Percentiles rank a stretch among this genome's conserved stretches.
These are phyloP conservation scores for Clarias magur DNA, from an alignment of 2,113 vertebrate genomes.

Conservation along the genomic window DNA sequence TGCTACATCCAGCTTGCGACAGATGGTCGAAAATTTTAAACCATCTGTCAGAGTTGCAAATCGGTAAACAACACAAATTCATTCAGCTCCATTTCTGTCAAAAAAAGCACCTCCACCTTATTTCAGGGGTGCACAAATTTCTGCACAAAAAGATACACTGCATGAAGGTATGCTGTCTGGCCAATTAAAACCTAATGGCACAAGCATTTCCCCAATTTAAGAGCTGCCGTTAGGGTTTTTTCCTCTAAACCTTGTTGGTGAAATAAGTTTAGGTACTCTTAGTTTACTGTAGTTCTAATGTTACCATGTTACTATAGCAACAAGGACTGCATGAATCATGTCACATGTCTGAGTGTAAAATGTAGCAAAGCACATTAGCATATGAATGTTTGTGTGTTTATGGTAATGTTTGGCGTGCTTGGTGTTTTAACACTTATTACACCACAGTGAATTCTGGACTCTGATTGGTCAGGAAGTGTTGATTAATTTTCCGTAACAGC, in stretches of 20 bases:
- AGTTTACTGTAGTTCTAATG: not conserved
- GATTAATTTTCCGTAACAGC: not conserved
- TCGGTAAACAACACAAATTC: not conserved
- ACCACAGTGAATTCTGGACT: not conserved
- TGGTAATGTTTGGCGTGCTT: too few relatives aligned
- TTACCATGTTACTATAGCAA: constrained; percentile 14
- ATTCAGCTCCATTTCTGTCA: not conserved
- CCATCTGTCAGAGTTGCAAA: constrained; percentile 13
- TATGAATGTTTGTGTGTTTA: too few relatives aligned
- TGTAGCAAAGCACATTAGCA: not conserved
- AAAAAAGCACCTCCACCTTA: not conserved
- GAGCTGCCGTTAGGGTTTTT: not conserved
- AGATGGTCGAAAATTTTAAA: constrained; percentile 11
- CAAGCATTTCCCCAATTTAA: not conserved
- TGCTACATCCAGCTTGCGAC: constrained; percentile 12
- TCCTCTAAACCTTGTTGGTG: not conserved
- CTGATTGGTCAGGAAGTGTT: not conserved
- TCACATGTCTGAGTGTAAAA: not conserved
- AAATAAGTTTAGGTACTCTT: too few relatives aligned
- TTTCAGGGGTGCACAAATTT: not conserved
- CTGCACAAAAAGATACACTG: not conserved
- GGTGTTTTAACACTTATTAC: too few relatives aligned
- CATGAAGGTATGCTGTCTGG: not conserved
- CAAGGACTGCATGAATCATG: not conserved
- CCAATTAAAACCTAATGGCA: too few relatives aligned